These are phyloP conservation scores for Meghimatium bilineatum DNA, from an alignment of 2,888 invertebrate species.

Conservation along the genomic window DNA sequence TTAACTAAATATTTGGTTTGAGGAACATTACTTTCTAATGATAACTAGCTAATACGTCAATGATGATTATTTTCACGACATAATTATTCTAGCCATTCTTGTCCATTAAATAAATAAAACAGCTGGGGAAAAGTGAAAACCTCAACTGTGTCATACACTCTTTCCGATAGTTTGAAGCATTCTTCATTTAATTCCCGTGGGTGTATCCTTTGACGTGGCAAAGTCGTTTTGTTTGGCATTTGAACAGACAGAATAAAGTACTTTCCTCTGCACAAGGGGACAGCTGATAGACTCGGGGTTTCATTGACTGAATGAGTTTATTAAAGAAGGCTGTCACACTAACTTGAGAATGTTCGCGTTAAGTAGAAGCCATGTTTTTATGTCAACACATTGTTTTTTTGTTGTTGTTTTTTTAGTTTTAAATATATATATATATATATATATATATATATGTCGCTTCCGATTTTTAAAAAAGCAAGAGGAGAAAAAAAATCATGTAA, in stretches of 20 bases:
- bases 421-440: background rate
- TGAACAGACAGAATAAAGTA: background rate
- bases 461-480: background rate
- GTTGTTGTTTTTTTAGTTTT: too few species aligned
- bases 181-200: background rate
- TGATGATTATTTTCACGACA: background rate
- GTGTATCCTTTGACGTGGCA: background rate
- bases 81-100: background rate
- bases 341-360: background rate
- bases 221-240: background rate
- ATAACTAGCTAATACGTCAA: too few species aligned
- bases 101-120: too few species aligned
- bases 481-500: background rate
- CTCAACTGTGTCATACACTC: background rate
- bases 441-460: background rate
- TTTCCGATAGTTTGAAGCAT: background rate
- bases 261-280: background rate
- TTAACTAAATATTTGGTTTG: too few species aligned
- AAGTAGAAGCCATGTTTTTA: constrained; percentile 27
- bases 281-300: background rate
- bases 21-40: too few species aligned
- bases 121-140: background rate
- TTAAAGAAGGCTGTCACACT: background rate
- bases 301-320: background rate
- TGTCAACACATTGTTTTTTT: too few species aligned